Conservation (phyloP, 2,113 vertebrate species). For the Pachyramphus minor region DNA sequence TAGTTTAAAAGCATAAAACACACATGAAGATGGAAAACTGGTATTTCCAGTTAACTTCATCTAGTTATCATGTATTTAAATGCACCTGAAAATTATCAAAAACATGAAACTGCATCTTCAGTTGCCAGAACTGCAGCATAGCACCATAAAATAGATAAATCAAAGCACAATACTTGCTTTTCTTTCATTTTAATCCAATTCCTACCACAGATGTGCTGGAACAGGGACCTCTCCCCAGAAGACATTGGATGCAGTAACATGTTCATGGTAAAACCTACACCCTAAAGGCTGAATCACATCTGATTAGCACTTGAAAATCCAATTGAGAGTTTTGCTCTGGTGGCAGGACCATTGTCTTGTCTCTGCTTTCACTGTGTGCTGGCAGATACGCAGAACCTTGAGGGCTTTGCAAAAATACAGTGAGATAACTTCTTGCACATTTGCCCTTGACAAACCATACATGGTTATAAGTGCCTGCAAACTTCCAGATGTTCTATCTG, state of each 20-base stretch:
- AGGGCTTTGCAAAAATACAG: not conserved
- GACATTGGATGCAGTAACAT: fast-evolving
- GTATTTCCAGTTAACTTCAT: not conserved
- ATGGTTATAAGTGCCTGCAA: not conserved
- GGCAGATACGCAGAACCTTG: not conserved
- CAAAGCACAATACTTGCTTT: not conserved
- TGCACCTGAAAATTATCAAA: not conserved
- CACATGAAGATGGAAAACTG: not conserved
- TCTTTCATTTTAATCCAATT: not conserved
- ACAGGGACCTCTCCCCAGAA: not conserved
- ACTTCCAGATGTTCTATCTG: not conserved
- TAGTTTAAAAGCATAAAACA: not conserved
- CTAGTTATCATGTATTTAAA: not conserved
- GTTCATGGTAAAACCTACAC: not conserved
- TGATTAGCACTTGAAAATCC: not conserved
- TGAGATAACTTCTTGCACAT: not conserved
- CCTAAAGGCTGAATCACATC: not conserved
- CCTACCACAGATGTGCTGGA: no score
- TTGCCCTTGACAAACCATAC: not conserved
- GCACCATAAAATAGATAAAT: not conserved
- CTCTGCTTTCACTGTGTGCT: not conserved
- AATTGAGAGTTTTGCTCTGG: not conserved
- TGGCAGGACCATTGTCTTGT: not conserved
- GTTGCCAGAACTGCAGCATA: not conserved
- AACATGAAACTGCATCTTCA: not conserved